Evolutionary conservation across 2,888 invertebrate species (phyloP), one percentile per base, ranked within the genome.

Genomic region (Eledone cirrhosa): DNA sequence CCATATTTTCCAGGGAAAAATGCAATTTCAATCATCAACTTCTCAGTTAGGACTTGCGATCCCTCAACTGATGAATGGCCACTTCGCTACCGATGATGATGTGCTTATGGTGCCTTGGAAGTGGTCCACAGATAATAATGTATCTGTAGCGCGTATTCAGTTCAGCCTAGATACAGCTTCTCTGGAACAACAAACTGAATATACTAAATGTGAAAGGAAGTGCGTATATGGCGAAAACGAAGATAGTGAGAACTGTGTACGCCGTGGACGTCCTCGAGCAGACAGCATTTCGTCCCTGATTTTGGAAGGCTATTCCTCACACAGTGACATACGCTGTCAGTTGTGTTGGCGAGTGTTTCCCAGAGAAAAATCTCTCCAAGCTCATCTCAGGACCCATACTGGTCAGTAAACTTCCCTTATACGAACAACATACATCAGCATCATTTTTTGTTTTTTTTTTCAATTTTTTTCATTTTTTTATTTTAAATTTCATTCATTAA

Each of bases 301-400:
- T 90, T 91, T 93, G 83, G 94, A 94, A 90, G 94, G 94, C 63
- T 93, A 94, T 72, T 93, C 93, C 41, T 94, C 94, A 19, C 93
- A 93, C 13, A 94, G 94, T 87, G 93, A 93, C 80, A 94, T 94
- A 83, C 94, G 94, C 87, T 95, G 95, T 89, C 92, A 92, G 78
- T 93, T 92, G 85, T 95, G 95, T 90, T 93, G 93, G 83, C 91
- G 95, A 79, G 94, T 94, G 31, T 95, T 95, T 88, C 95, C 95
- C 1, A 91, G 94, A 83, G 94, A 94, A 87, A 95, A 95, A 90
- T 94, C 94, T 16, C 91, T 95, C 0, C 94, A 94, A 88, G 94
- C 94, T 31, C 91, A 91, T 84, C 85, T 91, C 83, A 86, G 91
- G 81, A 91, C 91, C 2, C 91, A 91, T 80, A 91, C 91, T 84